Conservation (phyloP, 2,113 vertebrate genomes). For the Crypturellus undulatus region DNA sequence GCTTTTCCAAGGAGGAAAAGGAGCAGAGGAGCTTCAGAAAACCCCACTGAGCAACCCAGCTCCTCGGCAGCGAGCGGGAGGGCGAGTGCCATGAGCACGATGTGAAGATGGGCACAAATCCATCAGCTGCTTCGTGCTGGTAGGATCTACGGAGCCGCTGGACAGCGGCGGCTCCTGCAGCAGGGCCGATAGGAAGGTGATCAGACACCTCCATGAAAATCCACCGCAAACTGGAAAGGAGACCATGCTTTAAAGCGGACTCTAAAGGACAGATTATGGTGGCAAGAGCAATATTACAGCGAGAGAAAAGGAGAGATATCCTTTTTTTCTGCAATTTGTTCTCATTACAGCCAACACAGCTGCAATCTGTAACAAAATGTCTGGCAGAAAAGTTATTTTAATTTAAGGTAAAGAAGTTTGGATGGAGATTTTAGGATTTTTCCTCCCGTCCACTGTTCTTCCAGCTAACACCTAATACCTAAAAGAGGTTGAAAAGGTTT, state of each 20-base stretch:
- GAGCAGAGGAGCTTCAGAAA: background rate
- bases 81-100: background rate
- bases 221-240: background rate
- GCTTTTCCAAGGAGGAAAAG: background rate
- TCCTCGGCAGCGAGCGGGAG: background rate
- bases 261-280: background rate
- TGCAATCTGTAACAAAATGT: background rate
- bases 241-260: background rate
- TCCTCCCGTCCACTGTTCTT: background rate
- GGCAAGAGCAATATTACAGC: background rate
- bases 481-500: background rate
- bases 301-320: background rate
- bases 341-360: background rate
- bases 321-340: background rate
- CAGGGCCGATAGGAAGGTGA: background rate
- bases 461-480: background rate
- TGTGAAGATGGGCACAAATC: background rate
- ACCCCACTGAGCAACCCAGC: rapidly evolving
- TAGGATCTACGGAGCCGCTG: background rate
- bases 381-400: background rate
- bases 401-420: background rate
- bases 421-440: background rate
- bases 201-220: background rate
- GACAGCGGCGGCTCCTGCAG: background rate
- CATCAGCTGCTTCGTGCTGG: no score